Evolutionary conservation across 1,140 invertebrate species (phyloP).

Genomic region (Sipha flava): DNA sequence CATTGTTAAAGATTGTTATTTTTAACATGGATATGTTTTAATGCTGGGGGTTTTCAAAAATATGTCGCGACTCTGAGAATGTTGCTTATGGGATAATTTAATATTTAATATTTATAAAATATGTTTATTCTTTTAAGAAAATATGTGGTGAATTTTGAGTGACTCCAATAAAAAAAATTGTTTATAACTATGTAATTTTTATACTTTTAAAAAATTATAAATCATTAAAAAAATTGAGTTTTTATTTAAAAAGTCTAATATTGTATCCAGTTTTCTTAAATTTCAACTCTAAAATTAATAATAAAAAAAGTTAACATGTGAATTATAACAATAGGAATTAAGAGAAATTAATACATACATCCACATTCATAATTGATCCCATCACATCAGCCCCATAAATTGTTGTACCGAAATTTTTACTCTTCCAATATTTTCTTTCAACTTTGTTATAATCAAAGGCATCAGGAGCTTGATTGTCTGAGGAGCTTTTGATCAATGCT

Average conservation of each 20-base stretch:
- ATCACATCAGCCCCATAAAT: slow-evolving; percentile 96
- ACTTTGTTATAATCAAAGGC: slow-evolving; percentile 87
- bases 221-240: slow-evolving; percentile 95
- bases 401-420: slow-evolving; percentile 79
- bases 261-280: slow-evolving; percentile 85
- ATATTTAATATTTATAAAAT: too few species aligned
- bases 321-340: background rate
- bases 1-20: too few species aligned
- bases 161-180: too few species aligned
- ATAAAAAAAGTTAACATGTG: background rate
- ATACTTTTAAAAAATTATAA: too few species aligned
- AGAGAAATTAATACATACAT: slow-evolving; percentile 46
- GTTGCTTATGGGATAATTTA: too few species aligned
- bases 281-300: slow-evolving; percentile 64
- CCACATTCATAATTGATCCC: slow-evolving; percentile 83
- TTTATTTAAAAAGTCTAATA: slow-evolving; percentile 85
- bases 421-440: slow-evolving; percentile 98
- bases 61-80: too few species aligned
- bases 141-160: too few species aligned
- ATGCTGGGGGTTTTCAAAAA: too few species aligned
- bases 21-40: too few species aligned
- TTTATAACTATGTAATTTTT: too few species aligned
- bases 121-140: too few species aligned
- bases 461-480: slow-evolving; percentile 65
- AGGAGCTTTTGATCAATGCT: slow-evolving; percentile 65